These are phyloP conservation scores for Macquaria ambigua DNA, from an alignment of 2,113 vertebrate species.

Conservation along the genomic window DNA sequence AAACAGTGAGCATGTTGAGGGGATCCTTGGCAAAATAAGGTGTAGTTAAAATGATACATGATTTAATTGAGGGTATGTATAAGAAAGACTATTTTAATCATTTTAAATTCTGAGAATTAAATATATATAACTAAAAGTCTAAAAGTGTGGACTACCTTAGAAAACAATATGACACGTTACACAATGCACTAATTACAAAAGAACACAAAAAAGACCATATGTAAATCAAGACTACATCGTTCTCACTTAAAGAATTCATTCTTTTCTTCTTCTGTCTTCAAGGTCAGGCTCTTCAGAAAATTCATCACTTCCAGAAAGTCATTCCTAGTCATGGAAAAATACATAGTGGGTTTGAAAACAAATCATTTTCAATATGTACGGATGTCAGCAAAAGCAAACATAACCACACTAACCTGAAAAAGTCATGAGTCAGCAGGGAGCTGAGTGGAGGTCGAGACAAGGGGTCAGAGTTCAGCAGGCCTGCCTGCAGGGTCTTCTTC, in stretches of 20 bases:
- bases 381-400: background rate
- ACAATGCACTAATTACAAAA: background rate
- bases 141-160: background rate
- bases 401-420: constrained; percentile 90
- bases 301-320: constrained; percentile 97
- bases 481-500: constrained; percentile 87
- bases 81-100: background rate
- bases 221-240: background rate
- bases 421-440: constrained; percentile 90
- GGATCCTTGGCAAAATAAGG: background rate
- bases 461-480: constrained; percentile 88
- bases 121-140: background rate
- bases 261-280: constrained; percentile 98
- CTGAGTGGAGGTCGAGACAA: constrained; percentile 86
- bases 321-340: constrained; percentile 86
- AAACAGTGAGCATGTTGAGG: background rate
- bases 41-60: background rate
- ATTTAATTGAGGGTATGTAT: background rate
- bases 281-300: constrained; percentile 94
- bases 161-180: background rate
- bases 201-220: background rate
- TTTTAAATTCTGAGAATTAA: background rate
- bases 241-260: constrained; percentile 99
- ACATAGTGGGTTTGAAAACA: background rate
- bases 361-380: accelerated